A percentile compares a stretch with the other conserved stretches of the same genome.
phyloP scores from a whole-genome alignment of 2,113 vertebrate species.

The Ciconia boyciana region DNA sequence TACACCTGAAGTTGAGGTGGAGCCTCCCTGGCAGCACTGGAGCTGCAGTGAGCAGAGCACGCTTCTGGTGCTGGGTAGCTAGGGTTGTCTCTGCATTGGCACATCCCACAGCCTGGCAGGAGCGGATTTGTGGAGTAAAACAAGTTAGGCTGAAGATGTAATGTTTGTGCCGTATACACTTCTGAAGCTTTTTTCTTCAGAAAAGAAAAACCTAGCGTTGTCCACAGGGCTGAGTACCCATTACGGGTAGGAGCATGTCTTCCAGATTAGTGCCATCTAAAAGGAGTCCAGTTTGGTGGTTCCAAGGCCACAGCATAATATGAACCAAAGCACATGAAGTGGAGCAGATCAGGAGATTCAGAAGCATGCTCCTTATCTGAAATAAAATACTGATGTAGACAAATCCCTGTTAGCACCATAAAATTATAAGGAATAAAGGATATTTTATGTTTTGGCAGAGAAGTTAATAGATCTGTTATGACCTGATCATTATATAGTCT shows the following conservation, averaged over 20 bases:
- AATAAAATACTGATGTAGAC: neutral
- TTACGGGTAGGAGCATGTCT: neutral
- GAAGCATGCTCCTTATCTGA: neutral
- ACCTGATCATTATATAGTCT: neutral
- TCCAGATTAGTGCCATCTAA: neutral
- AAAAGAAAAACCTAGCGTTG: neutral
- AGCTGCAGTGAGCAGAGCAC: neutral
- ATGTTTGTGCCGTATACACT: neutral
- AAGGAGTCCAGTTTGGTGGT: neutral
- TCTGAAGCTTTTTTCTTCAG: neutral
- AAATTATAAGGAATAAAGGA: neutral
- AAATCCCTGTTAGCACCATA: neutral
- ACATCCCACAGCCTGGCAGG: neutral
- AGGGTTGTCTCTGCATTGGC: neutral
- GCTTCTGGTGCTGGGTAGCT: neutral
- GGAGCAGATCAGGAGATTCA: neutral
- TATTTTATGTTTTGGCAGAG: neutral
- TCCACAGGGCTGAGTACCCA: neutral
- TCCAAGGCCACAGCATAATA: neutral
- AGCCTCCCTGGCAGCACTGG: neutral
- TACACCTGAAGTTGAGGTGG: neutral
- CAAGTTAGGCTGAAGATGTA: neutral
- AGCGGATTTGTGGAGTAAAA: neutral
- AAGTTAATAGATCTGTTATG: neutral
- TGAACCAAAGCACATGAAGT: neutral